Evolutionary conservation across 2,797 vertebrate species (phyloP).

Genomic region (Acanthis flammea): DNA sequence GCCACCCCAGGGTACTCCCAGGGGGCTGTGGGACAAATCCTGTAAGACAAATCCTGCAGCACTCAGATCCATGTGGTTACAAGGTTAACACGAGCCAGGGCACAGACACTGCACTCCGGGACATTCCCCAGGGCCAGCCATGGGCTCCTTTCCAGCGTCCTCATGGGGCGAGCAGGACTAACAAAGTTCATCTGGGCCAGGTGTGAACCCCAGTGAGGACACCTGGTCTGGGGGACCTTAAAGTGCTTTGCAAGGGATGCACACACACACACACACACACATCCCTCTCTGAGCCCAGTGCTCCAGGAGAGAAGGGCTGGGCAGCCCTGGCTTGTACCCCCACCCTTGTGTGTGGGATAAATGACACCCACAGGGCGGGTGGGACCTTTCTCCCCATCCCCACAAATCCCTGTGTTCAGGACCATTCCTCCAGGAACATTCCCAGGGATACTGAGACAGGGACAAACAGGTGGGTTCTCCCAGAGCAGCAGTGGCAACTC

Average conservation of each 20-base stretch:
- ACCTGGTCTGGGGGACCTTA: neutral
- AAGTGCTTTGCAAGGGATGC: conserved; percentile 49
- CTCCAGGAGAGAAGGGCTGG: neutral
- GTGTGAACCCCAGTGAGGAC: neutral
- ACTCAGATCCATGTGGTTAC: accelerated
- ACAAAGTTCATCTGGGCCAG: neutral
- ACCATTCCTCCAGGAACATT: neutral
- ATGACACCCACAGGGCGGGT: neutral
- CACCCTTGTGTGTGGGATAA: neutral
- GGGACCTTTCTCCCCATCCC: neutral
- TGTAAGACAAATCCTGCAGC: neutral
- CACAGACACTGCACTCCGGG: accelerated
- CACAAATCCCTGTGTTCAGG: neutral
- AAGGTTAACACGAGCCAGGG: neutral
- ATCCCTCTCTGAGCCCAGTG: accelerated
- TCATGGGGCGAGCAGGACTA: accelerated
- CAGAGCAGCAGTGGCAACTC: neutral
- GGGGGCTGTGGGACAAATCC: neutral
- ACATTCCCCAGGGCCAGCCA: neutral
- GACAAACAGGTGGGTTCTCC: neutral
- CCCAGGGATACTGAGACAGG: neutral
- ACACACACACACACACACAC: neutral
- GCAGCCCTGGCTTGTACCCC: neutral
- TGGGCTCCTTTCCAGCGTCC: neutral
- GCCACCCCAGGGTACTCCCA: accelerated